Evolutionary conservation across 2,113 vertebrate species (phyloP).

Genomic region (Dipodomys ordii): DNA sequence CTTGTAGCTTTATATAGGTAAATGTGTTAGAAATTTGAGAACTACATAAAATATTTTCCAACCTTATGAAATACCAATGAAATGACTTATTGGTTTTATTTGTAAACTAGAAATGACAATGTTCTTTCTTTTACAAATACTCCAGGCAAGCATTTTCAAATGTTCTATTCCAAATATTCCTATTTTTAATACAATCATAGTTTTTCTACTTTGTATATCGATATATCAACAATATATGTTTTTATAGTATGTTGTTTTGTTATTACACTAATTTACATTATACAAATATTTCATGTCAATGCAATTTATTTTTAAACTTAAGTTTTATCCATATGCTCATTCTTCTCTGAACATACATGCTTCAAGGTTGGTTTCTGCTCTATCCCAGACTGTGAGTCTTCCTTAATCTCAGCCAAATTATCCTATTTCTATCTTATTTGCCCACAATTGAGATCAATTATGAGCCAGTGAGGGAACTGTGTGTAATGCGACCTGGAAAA

Average conservation of each 20-base stretch:
- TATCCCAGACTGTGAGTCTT: background rate
- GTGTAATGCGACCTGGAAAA: background rate
- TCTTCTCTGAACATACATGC: background rate
- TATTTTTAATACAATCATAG: background rate
- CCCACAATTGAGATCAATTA: background rate
- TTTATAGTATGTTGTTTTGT: too few relatives aligned
- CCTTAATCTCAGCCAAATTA: background rate
- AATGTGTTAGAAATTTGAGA: background rate
- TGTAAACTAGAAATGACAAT: background rate
- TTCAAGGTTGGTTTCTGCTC: background rate
- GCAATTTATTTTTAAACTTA: background rate
- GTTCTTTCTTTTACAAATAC: background rate
- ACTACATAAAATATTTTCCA: background rate
- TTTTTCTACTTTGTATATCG: too few relatives aligned
- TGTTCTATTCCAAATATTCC: background rate
- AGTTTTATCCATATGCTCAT: background rate
- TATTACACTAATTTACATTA: too few relatives aligned
- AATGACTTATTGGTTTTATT: background rate
- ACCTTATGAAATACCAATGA: background rate
- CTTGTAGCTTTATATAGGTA: background rate
- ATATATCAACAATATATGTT: too few relatives aligned
- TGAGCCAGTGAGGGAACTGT: background rate
- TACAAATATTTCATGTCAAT: too few relatives aligned
- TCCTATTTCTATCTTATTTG: conserved; percentile 22
- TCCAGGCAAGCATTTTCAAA: too few relatives aligned